Percentiles rank a stretch among this genome's conserved stretches.
Evolutionary conservation across 1,140 invertebrate genomes (phyloP).

Genomic region (Amyelois transitella): DNA sequence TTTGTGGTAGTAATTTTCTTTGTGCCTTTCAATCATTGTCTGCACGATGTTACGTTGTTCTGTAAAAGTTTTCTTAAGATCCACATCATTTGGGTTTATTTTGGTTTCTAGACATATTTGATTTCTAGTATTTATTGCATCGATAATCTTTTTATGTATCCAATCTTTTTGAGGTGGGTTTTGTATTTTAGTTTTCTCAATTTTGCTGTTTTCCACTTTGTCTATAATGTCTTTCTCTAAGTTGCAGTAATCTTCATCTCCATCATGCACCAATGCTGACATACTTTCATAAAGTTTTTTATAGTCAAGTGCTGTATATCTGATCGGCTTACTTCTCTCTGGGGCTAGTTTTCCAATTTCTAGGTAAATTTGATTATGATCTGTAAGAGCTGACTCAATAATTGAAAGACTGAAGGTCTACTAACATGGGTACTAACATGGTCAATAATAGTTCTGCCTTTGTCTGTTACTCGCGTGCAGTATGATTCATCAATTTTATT

Average conservation of each 20-base stretch:
- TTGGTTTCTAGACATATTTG: neutral
- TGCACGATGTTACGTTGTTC: neutral
- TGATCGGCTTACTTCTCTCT: neutral
- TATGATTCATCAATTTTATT: constrained; percentile 16
- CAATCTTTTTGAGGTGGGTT: neutral
- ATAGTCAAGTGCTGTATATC: neutral
- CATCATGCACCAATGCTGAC: no score
- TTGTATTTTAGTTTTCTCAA: neutral
- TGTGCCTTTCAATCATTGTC: neutral
- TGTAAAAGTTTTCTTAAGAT: neutral
- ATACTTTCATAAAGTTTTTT: neutral
- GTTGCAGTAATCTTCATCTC: neutral
- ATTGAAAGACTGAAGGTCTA: constrained; percentile 10
- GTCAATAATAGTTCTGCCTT: constrained; percentile 10
- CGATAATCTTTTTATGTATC: neutral
- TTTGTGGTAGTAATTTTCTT: no score
- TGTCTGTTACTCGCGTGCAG: constrained; percentile 12
- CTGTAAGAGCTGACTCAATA: constrained; percentile 11
- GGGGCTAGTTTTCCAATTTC: neutral
- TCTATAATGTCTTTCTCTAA: neutral
- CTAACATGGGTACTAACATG: constrained; percentile 14
- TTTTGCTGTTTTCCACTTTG: neutral
- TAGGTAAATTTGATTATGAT: constrained; percentile 14
- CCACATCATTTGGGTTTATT: neutral
- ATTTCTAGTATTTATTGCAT: neutral